A percentile compares a stretch with the other conserved stretches of the same genome.
These are phyloP conservation scores for Sylvicola cinctus DNA, from an alignment of 2,888 invertebrate species.

Conservation along the genomic window DNA sequence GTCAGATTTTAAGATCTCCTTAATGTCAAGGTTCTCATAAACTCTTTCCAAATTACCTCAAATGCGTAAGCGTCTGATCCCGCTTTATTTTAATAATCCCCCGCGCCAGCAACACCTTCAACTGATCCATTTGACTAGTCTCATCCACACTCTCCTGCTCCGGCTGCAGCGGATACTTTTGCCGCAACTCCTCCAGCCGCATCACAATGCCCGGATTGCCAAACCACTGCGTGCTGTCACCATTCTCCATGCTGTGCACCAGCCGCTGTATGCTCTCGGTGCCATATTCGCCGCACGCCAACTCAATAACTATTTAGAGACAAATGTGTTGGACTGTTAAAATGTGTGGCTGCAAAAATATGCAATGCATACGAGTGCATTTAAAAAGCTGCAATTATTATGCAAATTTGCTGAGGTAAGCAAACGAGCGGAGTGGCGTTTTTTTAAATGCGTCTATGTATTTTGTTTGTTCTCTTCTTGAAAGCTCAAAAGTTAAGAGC, in stretches of 20 bases:
- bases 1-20: not conserved
- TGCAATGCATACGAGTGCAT: too few species aligned
- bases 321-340: too few species aligned
- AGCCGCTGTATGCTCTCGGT: constrained; percentile 49
- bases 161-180: constrained; percentile 30
- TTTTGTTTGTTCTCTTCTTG: too few species aligned
- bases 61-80: constrained; percentile 60
- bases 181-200: constrained; percentile 34
- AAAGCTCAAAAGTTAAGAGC: too few species aligned
- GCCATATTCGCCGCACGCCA: constrained; percentile 83
- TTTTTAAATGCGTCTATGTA: too few species aligned
- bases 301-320: constrained; percentile 57
- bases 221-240: constrained; percentile 46
- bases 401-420: too few species aligned
- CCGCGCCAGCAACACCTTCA: constrained; percentile 44
- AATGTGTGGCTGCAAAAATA: too few species aligned
- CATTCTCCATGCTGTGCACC: constrained; percentile 47
- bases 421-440: too few species aligned
- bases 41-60: constrained; percentile 16
- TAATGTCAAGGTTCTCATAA: not conserved
- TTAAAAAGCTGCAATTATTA: too few species aligned
- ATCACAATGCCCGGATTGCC: constrained; percentile 33
- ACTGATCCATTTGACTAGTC: constrained; percentile 48
- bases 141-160: constrained; percentile 34
- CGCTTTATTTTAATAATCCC: constrained; percentile 54